Percentiles rank a stretch among this genome's conserved stretches.
These are phyloP conservation scores for Bombus soroeensis DNA, from an alignment of 1,140 invertebrate genomes.

Conservation along the genomic window DNA sequence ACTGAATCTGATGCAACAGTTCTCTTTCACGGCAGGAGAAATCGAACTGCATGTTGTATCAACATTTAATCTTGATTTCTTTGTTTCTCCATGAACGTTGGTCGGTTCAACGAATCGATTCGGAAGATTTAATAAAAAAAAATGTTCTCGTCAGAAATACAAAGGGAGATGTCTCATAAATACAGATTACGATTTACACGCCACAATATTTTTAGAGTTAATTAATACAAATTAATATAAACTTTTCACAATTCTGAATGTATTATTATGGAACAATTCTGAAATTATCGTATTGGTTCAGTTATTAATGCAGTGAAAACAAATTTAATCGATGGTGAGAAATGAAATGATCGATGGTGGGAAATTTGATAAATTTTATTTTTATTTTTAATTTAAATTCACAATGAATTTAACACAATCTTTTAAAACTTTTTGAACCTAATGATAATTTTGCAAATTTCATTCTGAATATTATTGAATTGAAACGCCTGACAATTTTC, in stretches of 20 bases:
- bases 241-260: background rate
- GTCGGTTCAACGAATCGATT: background rate
- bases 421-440: no score
- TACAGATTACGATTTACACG: background rate
- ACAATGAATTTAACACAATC: no score
- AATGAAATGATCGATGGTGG: background rate
- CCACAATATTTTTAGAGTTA: background rate
- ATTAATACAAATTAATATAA: slow-evolving; percentile 5
- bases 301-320: background rate
- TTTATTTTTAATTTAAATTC: no score
- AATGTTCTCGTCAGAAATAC: background rate
- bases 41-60: background rate
- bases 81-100: background rate
- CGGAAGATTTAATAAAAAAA: background rate
- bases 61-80: background rate
- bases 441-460: no score
- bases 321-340: background rate
- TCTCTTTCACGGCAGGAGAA: background rate
- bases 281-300: background rate
- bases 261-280: background rate
- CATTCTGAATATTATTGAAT: no score
- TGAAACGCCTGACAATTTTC: no score
- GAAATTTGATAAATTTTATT: no score
- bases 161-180: background rate
- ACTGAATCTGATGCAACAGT: background rate